Evolutionary conservation across 2,797 vertebrate species (phyloP).

Genomic region (Sebastes taczanowskii): DNA sequence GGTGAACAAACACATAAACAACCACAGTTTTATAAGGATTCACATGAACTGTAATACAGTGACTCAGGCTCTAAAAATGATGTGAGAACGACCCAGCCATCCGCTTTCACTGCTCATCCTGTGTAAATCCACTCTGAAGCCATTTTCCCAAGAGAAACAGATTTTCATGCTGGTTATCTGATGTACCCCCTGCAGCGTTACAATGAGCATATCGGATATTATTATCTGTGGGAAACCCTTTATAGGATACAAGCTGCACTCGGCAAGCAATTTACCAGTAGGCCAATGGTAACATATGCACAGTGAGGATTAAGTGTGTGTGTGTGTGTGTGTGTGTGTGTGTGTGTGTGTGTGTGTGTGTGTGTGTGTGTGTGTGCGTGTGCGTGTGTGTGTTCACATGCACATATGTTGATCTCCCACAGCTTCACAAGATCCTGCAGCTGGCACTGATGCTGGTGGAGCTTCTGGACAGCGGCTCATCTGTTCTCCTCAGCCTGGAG

Average conservation of each 20-base stretch:
- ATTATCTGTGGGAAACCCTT: slow-evolving; percentile 66
- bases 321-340: slow-evolving; percentile 16
- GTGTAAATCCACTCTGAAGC: slow-evolving; percentile 58
- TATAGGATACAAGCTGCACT: slow-evolving; percentile 16
- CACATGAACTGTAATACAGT: not conserved
- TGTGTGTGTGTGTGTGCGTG: slow-evolving; percentile 20
- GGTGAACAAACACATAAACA: slow-evolving; percentile 76
- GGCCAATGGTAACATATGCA: slow-evolving; percentile 42
- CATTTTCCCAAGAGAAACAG: slow-evolving; percentile 67
- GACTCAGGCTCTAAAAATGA: not conserved
- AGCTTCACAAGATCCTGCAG: slow-evolving; percentile 97
- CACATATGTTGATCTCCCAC: slow-evolving; percentile 61
- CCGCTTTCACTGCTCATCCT: slow-evolving; percentile 45
- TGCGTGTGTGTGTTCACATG: slow-evolving; percentile 35
- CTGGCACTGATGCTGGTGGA: slow-evolving; percentile 91
- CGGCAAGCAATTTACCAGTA: slow-evolving; percentile 34
- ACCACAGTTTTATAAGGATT: not conserved
- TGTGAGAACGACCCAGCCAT: slow-evolving; percentile 51
- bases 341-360: slow-evolving; percentile 16
- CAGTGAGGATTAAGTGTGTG: slow-evolving; percentile 44
- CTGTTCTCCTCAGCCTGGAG: slow-evolving; percentile 95
- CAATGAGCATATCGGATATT: slow-evolving; percentile 45
- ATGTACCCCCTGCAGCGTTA: slow-evolving; percentile 54
- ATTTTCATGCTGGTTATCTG: slow-evolving; percentile 58
- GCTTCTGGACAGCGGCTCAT: slow-evolving; percentile 95